These are phyloP conservation scores for Meloidogyne exigua DNA, from an alignment of 1,140 invertebrate species.

Conservation along the genomic window DNA sequence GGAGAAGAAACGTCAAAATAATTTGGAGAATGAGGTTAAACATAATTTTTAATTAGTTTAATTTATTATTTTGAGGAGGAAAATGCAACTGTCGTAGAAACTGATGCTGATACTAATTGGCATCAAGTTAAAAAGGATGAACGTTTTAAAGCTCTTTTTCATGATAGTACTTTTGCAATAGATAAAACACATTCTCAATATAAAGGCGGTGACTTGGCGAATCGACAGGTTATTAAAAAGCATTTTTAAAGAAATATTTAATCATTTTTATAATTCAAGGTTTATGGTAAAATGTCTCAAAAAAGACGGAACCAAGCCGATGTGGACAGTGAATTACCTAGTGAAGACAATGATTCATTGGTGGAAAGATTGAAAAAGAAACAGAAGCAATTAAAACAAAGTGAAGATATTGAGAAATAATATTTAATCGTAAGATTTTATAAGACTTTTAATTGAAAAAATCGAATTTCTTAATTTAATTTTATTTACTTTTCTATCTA, in stretches of 20 bases:
- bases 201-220: constrained; percentile 43
- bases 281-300: not conserved
- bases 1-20: not conserved
- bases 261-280: not conserved
- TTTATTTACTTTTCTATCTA: too few species aligned
- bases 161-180: constrained; percentile 57
- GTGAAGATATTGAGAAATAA: constrained; percentile 6
- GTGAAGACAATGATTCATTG: constrained; percentile 18
- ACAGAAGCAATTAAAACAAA: not conserved
- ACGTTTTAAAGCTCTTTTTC: constrained; percentile 66
- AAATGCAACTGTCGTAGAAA: not conserved
- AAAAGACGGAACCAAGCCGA: not conserved
- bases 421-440: too few species aligned
- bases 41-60: not conserved
- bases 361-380: constrained; percentile 1
- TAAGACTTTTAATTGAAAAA: too few species aligned
- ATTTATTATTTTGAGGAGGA: constrained; percentile 1
- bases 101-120: not conserved
- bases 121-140: constrained; percentile 75
- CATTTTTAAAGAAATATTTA: too few species aligned
- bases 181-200: constrained; percentile 70
- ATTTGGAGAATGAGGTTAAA: not conserved
- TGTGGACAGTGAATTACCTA: not conserved
- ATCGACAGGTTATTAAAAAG: constrained; percentile 37
- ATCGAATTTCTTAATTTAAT: too few species aligned